Evolutionary conservation across 2,113 vertebrate species (phyloP), one percentile per base, ranked within the genome.

Genomic region (Felis chaus): DNA sequence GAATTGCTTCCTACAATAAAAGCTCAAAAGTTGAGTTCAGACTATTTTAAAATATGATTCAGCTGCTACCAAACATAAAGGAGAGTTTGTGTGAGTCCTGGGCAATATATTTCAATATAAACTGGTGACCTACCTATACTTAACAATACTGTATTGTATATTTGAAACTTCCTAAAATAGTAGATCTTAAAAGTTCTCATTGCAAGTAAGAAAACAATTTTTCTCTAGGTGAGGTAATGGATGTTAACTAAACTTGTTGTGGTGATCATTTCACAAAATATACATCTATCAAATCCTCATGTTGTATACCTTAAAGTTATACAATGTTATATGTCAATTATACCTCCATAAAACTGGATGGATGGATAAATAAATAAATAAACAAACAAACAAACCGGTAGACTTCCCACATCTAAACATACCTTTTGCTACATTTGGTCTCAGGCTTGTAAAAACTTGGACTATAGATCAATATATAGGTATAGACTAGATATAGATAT

Each of bases 1-100:
- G 82, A 95, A 97, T 95, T 95, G 96, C 87, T 97, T 97, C 92
- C 94, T 90, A 57, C 69, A 80, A 69, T 92, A 96, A 97, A 97
- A 80, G 36, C 89, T 96, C 55, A 95, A 79, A 95, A 91, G 53
- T 16, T 68, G 45, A 93, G 63, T 92, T 80, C 86, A 50, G 41
- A 74, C 65, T 86, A 41, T 87, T 96, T 95, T 95, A 97, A 97
- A 96, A 96, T 73, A 96, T 81, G 87, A 97, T 91, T 93, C 80
- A 85, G 88, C 80, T 90, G 45, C 90, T 73, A 90, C 29, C 55
- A 63, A 87, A 95, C 10, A 14, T 92, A 84, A 95, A 66, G n/a
- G 45, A 88, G 31, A 27, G 21, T 5, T 7, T 82, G 61, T 50
- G 14, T 84, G 29, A 84, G 8, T 88, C 33, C n/a, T 66, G 14